A percentile compares a stretch with the other conserved stretches of the same genome.
These are phyloP conservation scores for Forbesichthys papilliferus DNA, from an alignment of 2,113 vertebrate species.

Conservation along the genomic window DNA sequence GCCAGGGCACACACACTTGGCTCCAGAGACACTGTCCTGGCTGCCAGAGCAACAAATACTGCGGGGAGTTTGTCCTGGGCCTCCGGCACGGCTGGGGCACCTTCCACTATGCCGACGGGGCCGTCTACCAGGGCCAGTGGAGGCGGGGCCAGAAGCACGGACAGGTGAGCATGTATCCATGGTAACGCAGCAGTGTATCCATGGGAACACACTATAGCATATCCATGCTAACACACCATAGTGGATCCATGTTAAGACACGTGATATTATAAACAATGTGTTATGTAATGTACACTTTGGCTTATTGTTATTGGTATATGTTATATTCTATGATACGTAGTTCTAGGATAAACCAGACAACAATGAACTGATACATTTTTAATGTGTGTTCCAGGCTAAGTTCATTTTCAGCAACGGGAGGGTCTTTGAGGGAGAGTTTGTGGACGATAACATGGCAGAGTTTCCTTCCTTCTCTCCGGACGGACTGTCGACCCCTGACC, in stretches of 20 bases:
- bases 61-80: conserved; percentile 81
- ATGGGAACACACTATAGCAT: too few species aligned
- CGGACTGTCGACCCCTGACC: conserved; percentile 17
- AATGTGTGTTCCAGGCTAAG: conserved; percentile 72
- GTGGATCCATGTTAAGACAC: too few species aligned
- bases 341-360: too few species aligned
- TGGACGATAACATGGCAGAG: conserved; percentile 69
- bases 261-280: too few species aligned
- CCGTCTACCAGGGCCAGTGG: conserved; percentile 83
- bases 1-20: conserved; percentile 84
- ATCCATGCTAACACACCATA: too few species aligned
- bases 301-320: too few species aligned
- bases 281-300: too few species aligned
- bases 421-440: conserved; percentile 77
- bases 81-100: conserved; percentile 80
- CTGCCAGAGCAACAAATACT: conserved; percentile 81
- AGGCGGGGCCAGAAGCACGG: conserved; percentile 83
- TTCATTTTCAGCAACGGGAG: conserved; percentile 78
- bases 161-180: conserved; percentile 66
- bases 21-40: conserved; percentile 66
- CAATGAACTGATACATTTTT: not conserved
- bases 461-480: conserved; percentile 26
- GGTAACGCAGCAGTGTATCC: too few species aligned
- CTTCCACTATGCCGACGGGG: conserved; percentile 83
- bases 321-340: not conserved